A percentile compares a stretch with the other conserved stretches of the same genome.
These are phyloP conservation scores for Perccottus glenii DNA, from an alignment of 2,113 vertebrate genomes.

Conservation along the genomic window DNA sequence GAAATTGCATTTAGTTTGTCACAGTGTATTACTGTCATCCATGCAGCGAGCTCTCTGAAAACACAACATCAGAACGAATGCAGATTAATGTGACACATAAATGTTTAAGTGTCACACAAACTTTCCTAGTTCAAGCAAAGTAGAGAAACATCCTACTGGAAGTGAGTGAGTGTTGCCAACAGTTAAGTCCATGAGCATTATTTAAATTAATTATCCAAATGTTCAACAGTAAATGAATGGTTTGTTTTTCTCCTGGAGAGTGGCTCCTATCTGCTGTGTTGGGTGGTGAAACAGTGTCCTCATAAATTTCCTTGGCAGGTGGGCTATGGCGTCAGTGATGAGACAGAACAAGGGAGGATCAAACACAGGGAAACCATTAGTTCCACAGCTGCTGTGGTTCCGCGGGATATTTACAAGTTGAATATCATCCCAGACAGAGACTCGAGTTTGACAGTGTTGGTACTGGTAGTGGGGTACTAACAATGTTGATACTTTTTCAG, in stretches of 20 bases:
- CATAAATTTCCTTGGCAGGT: conserved; percentile 69
- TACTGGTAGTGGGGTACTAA: conserved; percentile 3
- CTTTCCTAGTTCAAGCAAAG: conserved; percentile 20
- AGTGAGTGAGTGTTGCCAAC: conserved; percentile 48
- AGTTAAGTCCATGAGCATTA: conserved; percentile 53
- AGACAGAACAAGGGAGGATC: conserved; percentile 59
- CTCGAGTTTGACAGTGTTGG: conserved; percentile 9
- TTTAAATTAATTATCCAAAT: conserved; percentile 70
- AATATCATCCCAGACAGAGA: conserved; percentile 28
- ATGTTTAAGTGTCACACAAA: conserved; percentile 34
- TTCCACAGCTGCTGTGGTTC: conserved; percentile 35
- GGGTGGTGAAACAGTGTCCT: conserved; percentile 51
- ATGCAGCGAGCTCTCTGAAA: conserved; percentile 16
- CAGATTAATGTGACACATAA: conserved; percentile 26
- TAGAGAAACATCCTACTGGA: conserved; percentile 28
- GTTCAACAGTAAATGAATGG: conserved; percentile 58
- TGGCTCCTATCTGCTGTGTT: conserved; percentile 38
- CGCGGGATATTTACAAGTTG: conserved; percentile 32
- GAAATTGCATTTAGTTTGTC: conserved; percentile 61
- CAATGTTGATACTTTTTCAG: background rate
- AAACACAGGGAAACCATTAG: conserved; percentile 55
- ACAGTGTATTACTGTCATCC: conserved; percentile 52
- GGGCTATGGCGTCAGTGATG: conserved; percentile 59
- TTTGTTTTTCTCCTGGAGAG: conserved; percentile 66
- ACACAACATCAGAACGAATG: conserved; percentile 33